Evolutionary conservation across 2,797 vertebrate genomes (phyloP), one percentile per base, ranked within the genome.

Genomic region (Trachurus trachurus): DNA sequence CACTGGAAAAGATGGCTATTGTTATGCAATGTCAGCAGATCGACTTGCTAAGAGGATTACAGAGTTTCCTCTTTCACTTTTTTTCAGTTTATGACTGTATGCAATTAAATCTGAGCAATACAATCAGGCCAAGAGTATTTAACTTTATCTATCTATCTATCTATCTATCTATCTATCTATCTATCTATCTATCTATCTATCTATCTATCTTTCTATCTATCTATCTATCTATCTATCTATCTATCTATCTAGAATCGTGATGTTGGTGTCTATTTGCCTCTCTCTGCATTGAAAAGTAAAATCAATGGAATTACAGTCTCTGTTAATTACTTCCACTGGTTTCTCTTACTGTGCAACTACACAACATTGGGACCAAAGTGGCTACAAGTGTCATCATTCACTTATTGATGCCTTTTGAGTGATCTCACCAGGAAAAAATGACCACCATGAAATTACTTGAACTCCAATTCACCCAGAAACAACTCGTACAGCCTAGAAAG

Each of bases 361-460:
- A 45, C 39, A 2, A 15, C 15, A 61, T 45, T 16, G 7, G 39
- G n/a, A 54, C 19, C 8, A n/a, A 39, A 9, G 7, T 31, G 40
- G 34, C 15, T 9, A 22, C 2, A 17, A 47, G 0, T 10, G 10
- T 2, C 37, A 58, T 49, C 1, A 12, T 22, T 76, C 4, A 37
- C 3, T 9, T 39, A 16, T 5, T 44, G 69, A 65, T 54, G 42
- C 16, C 15, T 73, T 81, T 31, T 11, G 19, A 57, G 59, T 78
- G 73, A 77, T 53, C 70, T 73, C 73, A 78, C 8, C 57, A 21
- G 66, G 42, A 67, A 58, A 73, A 61, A 61, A 68, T 56, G 42
- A 65, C 45, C 45, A 9, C 13, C 2, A 56, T 17, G 8, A 11
- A 52, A 39, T 5, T 9, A 15, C 11, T 16, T 81, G 34, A 76